Conservation (phyloP, 2,113 vertebrate species). For the Chelonoidis abingdonii region DNA sequence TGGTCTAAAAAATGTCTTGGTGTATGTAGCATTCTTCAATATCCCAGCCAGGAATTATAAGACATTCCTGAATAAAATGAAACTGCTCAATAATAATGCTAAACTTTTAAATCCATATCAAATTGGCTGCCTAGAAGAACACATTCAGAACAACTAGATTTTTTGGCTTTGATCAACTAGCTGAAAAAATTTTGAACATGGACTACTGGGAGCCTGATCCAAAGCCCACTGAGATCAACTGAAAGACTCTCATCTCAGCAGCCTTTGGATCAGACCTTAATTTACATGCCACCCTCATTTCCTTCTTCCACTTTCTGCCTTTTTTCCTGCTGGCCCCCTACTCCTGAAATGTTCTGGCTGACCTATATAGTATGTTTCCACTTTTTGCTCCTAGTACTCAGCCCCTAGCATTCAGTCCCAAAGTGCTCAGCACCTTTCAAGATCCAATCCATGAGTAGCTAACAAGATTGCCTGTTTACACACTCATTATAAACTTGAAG, state of each 20-base stretch:
- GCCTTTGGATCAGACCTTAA: too few relatives aligned
- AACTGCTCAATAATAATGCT: not conserved
- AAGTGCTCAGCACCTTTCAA: too few relatives aligned
- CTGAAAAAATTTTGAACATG: not conserved
- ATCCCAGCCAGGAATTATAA: not conserved
- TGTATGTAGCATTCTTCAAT: conserved; percentile 1
- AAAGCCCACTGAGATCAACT: not conserved
- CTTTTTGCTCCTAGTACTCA: too few relatives aligned
- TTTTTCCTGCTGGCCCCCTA: not conserved
- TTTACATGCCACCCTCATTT: not conserved
- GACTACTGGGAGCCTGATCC: not conserved
- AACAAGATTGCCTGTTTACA: too few relatives aligned
- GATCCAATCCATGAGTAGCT: too few relatives aligned
- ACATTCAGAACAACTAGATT: not conserved
- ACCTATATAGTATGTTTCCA: too few relatives aligned
- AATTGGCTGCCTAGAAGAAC: not conserved
- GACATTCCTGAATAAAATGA: not conserved
- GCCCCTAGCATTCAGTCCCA: too few relatives aligned
- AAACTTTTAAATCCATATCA: not conserved
- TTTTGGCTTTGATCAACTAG: not conserved
- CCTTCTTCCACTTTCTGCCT: not conserved
- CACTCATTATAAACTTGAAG: too few relatives aligned
- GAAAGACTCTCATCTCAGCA: not conserved
- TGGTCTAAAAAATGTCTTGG: conserved; percentile 20
- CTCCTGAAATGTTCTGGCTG: not conserved